These are phyloP conservation scores for Theodoxus fluviatilis DNA, from an alignment of 2,888 invertebrate species.

Conservation along the genomic window DNA sequence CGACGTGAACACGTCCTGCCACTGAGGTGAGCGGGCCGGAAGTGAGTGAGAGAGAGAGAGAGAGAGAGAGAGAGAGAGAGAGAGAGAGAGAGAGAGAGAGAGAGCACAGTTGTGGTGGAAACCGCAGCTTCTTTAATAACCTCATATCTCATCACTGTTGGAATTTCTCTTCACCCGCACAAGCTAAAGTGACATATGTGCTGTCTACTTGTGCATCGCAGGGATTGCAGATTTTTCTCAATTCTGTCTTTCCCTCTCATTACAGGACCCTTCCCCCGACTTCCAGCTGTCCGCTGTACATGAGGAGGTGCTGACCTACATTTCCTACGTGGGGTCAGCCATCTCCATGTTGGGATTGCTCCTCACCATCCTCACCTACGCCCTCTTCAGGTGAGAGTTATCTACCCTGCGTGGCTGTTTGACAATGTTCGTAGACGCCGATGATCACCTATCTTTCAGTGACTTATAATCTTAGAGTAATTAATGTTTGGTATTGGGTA, in stretches of 20 bases:
- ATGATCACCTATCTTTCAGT: no score
- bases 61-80: neutral
- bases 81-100: slow-evolving; percentile 11
- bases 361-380: slow-evolving; percentile 67
- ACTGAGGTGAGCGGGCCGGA: no score
- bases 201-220: neutral
- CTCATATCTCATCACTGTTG: neutral
- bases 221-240: neutral
- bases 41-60: no score
- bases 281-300: slow-evolving; percentile 49
- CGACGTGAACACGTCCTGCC: no score
- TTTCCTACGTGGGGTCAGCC: slow-evolving; percentile 67
- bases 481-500: no score
- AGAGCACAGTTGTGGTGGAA: neutral
- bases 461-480: no score
- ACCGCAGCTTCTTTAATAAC: neutral
- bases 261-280: slow-evolving; percentile 23
- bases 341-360: slow-evolving; percentile 66
- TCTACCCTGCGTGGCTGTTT: no score
- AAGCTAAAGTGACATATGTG: no score
- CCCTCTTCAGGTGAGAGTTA: slow-evolving; percentile 67
- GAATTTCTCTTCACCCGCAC: no score
- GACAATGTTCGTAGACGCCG: no score
- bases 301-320: slow-evolving; percentile 63
- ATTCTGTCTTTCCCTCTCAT: neutral